Evolutionary conservation across 2,888 invertebrate species (phyloP), one percentile per base, ranked within the genome.

Genomic region (Eretmocerus hayati): DNA sequence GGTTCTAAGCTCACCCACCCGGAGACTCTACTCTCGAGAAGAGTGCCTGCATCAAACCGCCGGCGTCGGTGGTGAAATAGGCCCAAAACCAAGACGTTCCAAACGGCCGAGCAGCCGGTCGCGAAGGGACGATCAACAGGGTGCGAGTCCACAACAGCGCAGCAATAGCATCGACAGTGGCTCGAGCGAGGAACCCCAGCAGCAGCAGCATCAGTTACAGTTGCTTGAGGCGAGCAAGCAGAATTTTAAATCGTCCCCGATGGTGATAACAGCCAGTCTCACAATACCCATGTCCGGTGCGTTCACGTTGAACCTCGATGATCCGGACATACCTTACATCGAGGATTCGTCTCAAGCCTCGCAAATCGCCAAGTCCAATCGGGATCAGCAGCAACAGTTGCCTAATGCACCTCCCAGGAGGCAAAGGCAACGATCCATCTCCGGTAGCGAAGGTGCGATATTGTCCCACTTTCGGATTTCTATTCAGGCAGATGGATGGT

Each of bases 21-120:
- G 83, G 84, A 78, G 78, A 62, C 78, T 83, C 45, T 86, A 84
- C 79, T 84, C 84, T 2, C 75, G 88, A 16, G 87, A 87, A 63
- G 82, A 86, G 66, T 86, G 82, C 71, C 75, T 63, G 39, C 68
- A 60, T 63, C 69, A 65, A 55, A 63, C 59, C 41, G 65, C 69
- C 2, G 74, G 78, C 50, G 73, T 76, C 2, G 71, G 87, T 39
- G 75, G 75, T 16, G 72, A 74, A 55, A 65, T 72, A 31, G 83
- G 83, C 2, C 81, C 83, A n/a, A 76, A 75, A 65, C 66, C 76
- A 56, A 56, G 71, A 52, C 59, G 69, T 50, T 56, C 73, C 55
- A 66, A 69, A 53, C 61, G 65, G 52, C 67, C 67, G 3, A 75
- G 66, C 63, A 74, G 43, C 61, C 73, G 56, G 48, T 62, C 75